Base-by-base conservation (phyloP, 2,888 invertebrate genomes). In the Macaria liturata region DNA sequence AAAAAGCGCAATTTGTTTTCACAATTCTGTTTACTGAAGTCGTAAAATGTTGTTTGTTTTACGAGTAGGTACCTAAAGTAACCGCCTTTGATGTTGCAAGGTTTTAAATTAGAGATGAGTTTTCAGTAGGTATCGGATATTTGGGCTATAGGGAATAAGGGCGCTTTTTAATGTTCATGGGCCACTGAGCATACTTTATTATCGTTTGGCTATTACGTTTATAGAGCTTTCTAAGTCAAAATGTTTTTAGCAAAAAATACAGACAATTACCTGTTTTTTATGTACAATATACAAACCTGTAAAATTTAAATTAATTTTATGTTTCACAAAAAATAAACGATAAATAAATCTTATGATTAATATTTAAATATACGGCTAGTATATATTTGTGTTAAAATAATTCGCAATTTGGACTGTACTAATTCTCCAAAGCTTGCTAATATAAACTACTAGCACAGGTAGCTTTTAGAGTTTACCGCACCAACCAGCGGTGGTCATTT, bases 21-120 rank as follows among this genome's bases (percentile, higher is more conserved):
- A 50, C 51, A 49, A 60, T 54, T 49, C 57, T 65, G 65, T 66
- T 65, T 61, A 64, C 64, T 64, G 44, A 60, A 66, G 59, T 61
- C 68, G 57, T 66, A 64, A 65, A 68, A 66, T 54, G 61, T 47
- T 64, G 60, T 65, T 64, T 64, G 57, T 64, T 62, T 66, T 66
- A 66, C 59, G 61, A 59, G 61, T 65, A 57, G 61, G 61, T 65
- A 57, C 66, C 58, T 59, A 58, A 54, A 61, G 50, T 48, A 57
- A 62, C 61, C 57, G 54, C 59, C 58, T 66, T 68, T 66, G 63
- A 65, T 66, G 68, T 64, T 54, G 55, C 59, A 61, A 53, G 51
- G 60, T 61, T 66, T 64, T 60, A 66, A 66, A 68, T 68, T 64
- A 63, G 58, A 61, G 53, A 66, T 62, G 61, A 66, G 61, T 52